These are phyloP conservation scores for Alcedo quadribrachys DNA, from an alignment of 2,797 vertebrate genomes.

Conservation along the genomic window DNA sequence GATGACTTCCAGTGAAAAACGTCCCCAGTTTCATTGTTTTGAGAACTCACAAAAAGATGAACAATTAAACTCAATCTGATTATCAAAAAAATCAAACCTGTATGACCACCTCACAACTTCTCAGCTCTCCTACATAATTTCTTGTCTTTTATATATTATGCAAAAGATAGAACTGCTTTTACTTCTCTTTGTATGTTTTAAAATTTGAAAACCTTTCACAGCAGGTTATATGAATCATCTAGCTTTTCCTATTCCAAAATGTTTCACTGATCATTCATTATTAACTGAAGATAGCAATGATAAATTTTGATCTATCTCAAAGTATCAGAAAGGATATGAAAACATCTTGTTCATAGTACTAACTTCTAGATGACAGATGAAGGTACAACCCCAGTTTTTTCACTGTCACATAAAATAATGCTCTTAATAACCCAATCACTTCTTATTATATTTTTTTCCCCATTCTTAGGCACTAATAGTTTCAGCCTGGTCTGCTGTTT, in stretches of 20 bases:
- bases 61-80: constrained; percentile 34
- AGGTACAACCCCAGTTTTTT: constrained; percentile 7
- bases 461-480: neutral
- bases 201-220: constrained; percentile 48
- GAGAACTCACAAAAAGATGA: constrained; percentile 48
- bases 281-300: constrained; percentile 65
- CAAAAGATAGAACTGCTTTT: constrained; percentile 1
- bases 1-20: constrained; percentile 37
- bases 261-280: constrained; percentile 68
- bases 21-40: constrained; percentile 31
- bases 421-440: constrained; percentile 31
- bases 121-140: neutral
- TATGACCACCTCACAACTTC: constrained; percentile 7
- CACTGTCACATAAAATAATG: constrained; percentile 15
- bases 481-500: neutral
- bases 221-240: constrained; percentile 59
- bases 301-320: constrained; percentile 52
- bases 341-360: constrained; percentile 65
- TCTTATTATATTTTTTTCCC: neutral
- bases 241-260: constrained; percentile 61
- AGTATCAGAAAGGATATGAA: constrained; percentile 61
- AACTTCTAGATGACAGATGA: constrained; percentile 63
- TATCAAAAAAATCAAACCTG: constrained; percentile 53
- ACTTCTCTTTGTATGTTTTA: neutral
- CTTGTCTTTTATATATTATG: neutral